Evolutionary conservation across 1,140 invertebrate genomes (phyloP).

Genomic region (Zaprionus camerounensis): DNA sequence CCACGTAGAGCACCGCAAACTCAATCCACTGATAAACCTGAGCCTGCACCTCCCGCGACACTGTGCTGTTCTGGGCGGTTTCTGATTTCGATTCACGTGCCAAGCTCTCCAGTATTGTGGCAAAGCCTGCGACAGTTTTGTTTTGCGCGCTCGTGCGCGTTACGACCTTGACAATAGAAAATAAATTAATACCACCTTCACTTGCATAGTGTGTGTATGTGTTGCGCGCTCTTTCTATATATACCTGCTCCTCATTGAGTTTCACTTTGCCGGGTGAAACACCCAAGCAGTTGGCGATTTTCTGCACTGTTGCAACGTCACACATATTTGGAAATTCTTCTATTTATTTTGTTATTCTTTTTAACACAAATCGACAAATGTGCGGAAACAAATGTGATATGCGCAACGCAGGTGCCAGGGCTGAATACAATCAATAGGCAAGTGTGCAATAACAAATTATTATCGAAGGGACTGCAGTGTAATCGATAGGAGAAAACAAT

Average conservation of each 20-base stretch:
- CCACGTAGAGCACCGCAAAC: constrained; percentile 85
- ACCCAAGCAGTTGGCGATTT: constrained; percentile 76
- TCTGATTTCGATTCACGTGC: constrained; percentile 84
- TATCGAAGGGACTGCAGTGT: too few species aligned
- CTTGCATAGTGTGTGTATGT: background rate
- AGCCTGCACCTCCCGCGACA: constrained; percentile 62
- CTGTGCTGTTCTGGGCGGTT: constrained; percentile 67
- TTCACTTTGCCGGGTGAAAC: constrained; percentile 66
- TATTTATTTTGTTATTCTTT: constrained; percentile 26
- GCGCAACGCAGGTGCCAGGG: constrained; percentile 30
- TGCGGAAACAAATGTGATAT: constrained; percentile 31
- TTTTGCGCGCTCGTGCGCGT: constrained; percentile 67
- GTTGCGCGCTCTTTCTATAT: background rate
- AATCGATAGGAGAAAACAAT: background rate
- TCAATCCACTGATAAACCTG: constrained; percentile 85
- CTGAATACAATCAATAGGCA: background rate
- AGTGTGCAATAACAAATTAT: background rate
- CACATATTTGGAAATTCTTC: constrained; percentile 61
- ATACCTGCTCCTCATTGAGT: constrained; percentile 75
- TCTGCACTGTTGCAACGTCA: constrained; percentile 74
- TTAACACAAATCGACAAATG: constrained; percentile 25
- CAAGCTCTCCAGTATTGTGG: constrained; percentile 85
- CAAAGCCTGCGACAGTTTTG: constrained; percentile 84
- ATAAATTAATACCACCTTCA: constrained; percentile 42
- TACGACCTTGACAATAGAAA: constrained; percentile 74